Evolutionary conservation across 2,113 vertebrate genomes (phyloP), one percentile per base, ranked within the genome.

Genomic region (Cyprinodon tularosa): DNA sequence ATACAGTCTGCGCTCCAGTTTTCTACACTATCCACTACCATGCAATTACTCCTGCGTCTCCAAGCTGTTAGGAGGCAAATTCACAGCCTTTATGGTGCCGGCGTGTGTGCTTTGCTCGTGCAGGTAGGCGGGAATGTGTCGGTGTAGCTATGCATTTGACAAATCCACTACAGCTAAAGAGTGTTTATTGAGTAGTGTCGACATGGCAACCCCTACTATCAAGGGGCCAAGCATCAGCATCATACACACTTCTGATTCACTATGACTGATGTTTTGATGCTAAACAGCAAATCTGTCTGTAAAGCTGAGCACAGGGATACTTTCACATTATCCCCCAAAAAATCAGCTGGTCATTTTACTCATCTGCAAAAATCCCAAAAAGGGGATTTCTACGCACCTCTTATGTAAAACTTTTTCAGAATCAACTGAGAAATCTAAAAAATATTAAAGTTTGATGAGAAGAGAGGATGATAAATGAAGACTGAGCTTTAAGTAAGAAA

Each of bases 51-150:
- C 53, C 66, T 72, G 29, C 71, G 67, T 85, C 74, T 68, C 66
- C 29, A 50, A 63, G 74, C 73, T 44, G 74, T 76, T 84, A 84
- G 84, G 77, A 73, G 63, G 72, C 66, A 62, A 72, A 74, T 86
- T 80, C 65, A 62, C 76, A 65, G 47, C 66, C 68, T 84, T 84
- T 80, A 88, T 78, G 67, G 74, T 29, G 82, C 68, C 40, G 39
- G 65, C n/a, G 17, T 62, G 62, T 77, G 77, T 72, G 50, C 77
- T 81, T 87, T 14, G 20, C 50, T 22, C 62, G 60, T 85, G 76
- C 44, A 88, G 90, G 92, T 89, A 92, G 83, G 90, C 93, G 93
- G 91, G 93, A 92, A 91, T 38, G 68, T 62, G 63, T 78, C 62
- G 62, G 61, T 57, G 74, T 62, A 83, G 80, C 68, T 83, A 83